Conservation (phyloP, 1,140 invertebrate genomes). For the Polypedilum pembai region DNA sequence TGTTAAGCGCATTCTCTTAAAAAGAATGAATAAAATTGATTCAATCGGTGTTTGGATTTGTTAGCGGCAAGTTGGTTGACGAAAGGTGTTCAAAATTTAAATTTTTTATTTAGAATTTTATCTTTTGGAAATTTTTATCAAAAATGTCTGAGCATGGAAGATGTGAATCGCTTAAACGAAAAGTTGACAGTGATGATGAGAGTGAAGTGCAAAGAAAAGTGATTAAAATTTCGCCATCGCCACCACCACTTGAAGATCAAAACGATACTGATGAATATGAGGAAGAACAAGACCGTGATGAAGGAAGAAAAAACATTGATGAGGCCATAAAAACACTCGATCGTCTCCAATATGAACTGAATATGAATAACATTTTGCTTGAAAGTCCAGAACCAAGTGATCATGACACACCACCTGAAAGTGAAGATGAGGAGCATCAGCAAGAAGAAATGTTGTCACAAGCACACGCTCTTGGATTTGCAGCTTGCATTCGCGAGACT, state of each 20-base stretch:
- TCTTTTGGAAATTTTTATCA: not conserved
- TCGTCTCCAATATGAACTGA: not conserved
- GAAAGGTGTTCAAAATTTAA: too few relatives aligned
- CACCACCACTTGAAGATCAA: too few relatives aligned
- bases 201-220: not conserved
- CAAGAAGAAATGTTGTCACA: not conserved
- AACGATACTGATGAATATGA: too few relatives aligned
- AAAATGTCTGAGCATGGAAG: not conserved
- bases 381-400: conserved; percentile 7
- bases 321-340: not conserved
- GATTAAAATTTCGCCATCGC: not conserved
- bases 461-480: not conserved
- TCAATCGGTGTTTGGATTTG: not conserved
- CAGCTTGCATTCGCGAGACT: not conserved
- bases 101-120: too few relatives aligned
- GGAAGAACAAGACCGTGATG: not conserved
- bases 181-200: not conserved
- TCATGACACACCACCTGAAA: not conserved
- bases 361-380: not conserved
- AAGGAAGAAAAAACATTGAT: not conserved
- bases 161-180: not conserved
- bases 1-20: not conserved
- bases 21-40: too few relatives aligned
- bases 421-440: not conserved
- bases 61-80: not conserved